phyloP scores from a whole-genome alignment of 2,797 vertebrate genomes.

The Carapus acus region DNA sequence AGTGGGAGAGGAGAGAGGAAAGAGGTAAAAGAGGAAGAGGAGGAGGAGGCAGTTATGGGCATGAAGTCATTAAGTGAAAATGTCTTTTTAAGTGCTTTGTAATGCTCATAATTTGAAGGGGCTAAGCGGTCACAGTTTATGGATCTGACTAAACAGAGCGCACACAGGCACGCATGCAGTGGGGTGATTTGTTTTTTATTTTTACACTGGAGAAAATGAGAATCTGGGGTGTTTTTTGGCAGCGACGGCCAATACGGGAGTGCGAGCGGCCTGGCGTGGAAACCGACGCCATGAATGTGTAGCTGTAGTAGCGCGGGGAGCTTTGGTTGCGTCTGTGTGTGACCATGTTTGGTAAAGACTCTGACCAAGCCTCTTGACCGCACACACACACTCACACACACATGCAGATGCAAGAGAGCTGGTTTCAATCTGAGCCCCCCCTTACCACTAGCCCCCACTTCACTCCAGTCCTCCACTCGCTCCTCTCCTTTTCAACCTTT shows the following conservation, averaged over 20 bases:
- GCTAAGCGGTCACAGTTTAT: not conserved
- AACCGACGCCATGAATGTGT: not conserved
- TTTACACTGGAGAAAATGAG: no score
- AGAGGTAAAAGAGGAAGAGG: not conserved
- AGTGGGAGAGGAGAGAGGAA: no score
- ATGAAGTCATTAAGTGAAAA: slow-evolving; percentile 25
- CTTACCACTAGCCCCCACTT: slow-evolving; percentile 11
- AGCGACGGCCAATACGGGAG: slow-evolving; percentile 10
- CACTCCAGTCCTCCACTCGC: slow-evolving; percentile 4
- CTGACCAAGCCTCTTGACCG: slow-evolving; percentile 66
- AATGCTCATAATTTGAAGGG: not conserved
- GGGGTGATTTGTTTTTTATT: no score
- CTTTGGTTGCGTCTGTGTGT: slow-evolving; percentile 65
- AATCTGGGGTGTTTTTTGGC: no score
- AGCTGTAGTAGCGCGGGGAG: slow-evolving; percentile 48
- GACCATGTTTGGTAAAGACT: slow-evolving; percentile 82
- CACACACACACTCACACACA: slow-evolving; percentile 23
- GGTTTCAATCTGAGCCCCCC: slow-evolving; percentile 64
- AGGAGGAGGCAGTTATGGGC: slow-evolving; percentile 14
- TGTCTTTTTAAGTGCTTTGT: slow-evolving; percentile 23
- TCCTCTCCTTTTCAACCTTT: slow-evolving; percentile 32
- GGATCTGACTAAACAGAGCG: not conserved
- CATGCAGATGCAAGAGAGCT: slow-evolving; percentile 41
- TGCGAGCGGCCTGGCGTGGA: slow-evolving; percentile 3
- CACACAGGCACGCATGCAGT: no score